Evolutionary conservation across 2,797 vertebrate genomes (phyloP).

Genomic region (Gouania willdenowi): DNA sequence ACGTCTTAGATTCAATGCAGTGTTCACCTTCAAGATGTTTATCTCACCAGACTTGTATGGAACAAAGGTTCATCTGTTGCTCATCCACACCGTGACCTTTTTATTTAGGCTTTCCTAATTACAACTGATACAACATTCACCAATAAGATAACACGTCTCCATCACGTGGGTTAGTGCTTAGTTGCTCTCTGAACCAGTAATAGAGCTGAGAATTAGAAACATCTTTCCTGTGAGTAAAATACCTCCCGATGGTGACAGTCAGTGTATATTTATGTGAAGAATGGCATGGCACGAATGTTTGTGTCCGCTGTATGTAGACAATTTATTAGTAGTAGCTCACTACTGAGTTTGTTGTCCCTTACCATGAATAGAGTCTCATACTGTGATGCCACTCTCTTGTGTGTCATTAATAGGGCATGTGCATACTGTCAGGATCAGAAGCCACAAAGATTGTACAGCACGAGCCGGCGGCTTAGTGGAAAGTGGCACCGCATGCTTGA

Average conservation of each 20-base stretch:
- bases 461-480: constrained; percentile 35
- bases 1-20: not conserved
- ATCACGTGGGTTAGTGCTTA: constrained; percentile 13
- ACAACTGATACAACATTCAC: constrained; percentile 17
- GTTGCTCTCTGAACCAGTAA: constrained; percentile 45
- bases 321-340: too few species aligned
- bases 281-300: not conserved
- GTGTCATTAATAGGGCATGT: constrained; percentile 47
- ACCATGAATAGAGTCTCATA: not conserved
- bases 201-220: constrained; percentile 44
- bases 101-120: constrained; percentile 38
- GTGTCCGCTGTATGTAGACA: too few species aligned
- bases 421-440: constrained; percentile 51
- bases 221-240: constrained; percentile 45
- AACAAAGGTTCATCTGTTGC: constrained; percentile 3
- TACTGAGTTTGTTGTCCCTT: too few species aligned
- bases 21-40: constrained; percentile 1
- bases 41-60: constrained; percentile 14
- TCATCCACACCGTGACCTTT: constrained; percentile 40
- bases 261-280: constrained; percentile 9
- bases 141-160: constrained; percentile 19
- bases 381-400: constrained; percentile 7
- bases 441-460: constrained; percentile 17
- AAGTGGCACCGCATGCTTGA: constrained; percentile 44
- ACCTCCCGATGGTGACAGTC: constrained; percentile 22